Base-by-base conservation (phyloP, 2,113 vertebrate species). In the Clarias magur region DNA sequence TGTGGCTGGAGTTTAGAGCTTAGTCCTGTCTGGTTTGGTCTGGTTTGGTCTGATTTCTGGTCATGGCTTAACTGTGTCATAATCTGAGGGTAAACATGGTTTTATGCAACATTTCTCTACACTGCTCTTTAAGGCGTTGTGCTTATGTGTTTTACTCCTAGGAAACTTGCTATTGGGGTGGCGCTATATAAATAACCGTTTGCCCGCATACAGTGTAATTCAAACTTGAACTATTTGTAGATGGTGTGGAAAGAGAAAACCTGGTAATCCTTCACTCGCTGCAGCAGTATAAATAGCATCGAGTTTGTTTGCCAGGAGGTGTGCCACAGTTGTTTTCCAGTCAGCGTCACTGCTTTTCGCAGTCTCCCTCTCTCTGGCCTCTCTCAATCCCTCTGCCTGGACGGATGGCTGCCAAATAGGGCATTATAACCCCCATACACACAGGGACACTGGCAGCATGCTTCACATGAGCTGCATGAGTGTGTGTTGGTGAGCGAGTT, bases 301-400 rank as follows among this genome's bases (percentile, higher is more conserved):
- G 60, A 86, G 91, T 68, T 90, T 91, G 86, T 92, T 93, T 87
- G 90, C 63, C 68, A 88, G 88, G 83, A 87, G 90, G 87, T 90
- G 90, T 92, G 89, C 88, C 88, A 91, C 92, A 91, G 92, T 94
- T 93, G 91, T 93, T 94, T 94, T 93, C 85, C 91, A 92, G 89
- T 91, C 90, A 89, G 89, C 88, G 83, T 89, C 89, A 87, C 85
- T 82, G 17, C 89, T 76, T 62, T 82, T 82, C 54, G 53, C 65
- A 72, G 25, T 79, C 88, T 89, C 91, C 88, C 85, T 87, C 76
- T 85, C 65, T 83, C 79, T 80, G 89, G 90, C 91, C 91, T 90
- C 90, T 85, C 81, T 65, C 79, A 23, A 72, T 62, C 63, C 53
- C n/a, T 34, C 80, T 70, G 86, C 85, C 88, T 86, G 60, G 72